A percentile compares a stretch with the other conserved stretches of the same genome.
phyloP scores from a whole-genome alignment of 2,888 invertebrate species.

The Linnaemya vulpina region DNA sequence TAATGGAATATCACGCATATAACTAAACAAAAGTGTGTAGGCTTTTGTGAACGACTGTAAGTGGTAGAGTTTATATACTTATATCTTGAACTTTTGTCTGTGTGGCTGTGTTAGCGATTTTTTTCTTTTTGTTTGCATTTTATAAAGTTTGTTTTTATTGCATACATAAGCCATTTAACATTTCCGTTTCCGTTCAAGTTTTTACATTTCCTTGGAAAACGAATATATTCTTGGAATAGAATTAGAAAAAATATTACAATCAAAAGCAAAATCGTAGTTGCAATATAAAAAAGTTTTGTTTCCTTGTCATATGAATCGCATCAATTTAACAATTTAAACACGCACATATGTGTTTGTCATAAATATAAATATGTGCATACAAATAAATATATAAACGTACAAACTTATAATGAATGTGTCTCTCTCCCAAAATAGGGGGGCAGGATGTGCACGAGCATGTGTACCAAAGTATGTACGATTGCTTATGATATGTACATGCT shows the following conservation, averaged over 20 bases:
- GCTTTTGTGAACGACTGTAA: conserved; percentile 5
- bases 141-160: conserved; percentile 80
- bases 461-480: conserved; percentile 10
- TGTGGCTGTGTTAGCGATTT: conserved; percentile 6
- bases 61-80: neutral
- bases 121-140: conserved; percentile 69
- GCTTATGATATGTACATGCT: conserved; percentile 70
- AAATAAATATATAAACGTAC: neutral
- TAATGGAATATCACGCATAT: too few species aligned
- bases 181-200: conserved; percentile 74
- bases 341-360: conserved; percentile 75
- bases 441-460: conserved; percentile 56
- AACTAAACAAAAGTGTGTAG: neutral
- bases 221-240: conserved; percentile 39
- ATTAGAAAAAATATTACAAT: conserved; percentile 9
- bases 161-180: conserved; percentile 78
- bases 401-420: conserved; percentile 37
- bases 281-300: conserved; percentile 43
- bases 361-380: conserved; percentile 75
- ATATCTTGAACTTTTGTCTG: conserved; percentile 5
- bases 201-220: conserved; percentile 65
- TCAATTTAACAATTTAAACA: conserved; percentile 70
- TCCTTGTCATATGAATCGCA: conserved; percentile 47
- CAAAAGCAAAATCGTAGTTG: conserved; percentile 1
- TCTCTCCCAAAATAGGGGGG: conserved; percentile 39